These are phyloP conservation scores for Rhagoletis zephyria DNA, from an alignment of 1,140 invertebrate genomes.

Conservation along the genomic window DNA sequence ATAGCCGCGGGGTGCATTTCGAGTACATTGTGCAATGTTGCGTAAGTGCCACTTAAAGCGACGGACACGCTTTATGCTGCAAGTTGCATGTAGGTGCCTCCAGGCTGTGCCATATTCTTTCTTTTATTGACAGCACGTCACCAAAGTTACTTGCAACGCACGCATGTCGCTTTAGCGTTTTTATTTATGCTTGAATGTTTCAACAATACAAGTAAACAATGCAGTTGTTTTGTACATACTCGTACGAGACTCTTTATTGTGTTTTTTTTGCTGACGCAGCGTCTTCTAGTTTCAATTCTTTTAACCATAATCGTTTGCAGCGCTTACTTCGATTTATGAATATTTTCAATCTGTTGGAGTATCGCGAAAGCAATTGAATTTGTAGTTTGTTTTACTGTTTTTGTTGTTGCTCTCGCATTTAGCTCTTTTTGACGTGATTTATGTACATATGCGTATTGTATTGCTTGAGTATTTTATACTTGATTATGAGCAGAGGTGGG, in stretches of 20 bases:
- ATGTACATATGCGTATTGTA: too few species aligned
- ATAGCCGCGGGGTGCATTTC: background rate
- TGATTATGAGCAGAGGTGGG: too few species aligned
- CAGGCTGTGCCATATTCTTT: background rate
- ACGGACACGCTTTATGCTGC: background rate
- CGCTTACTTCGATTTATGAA: background rate
- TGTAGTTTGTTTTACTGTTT: background rate
- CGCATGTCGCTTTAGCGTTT: background rate
- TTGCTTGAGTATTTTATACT: too few species aligned
- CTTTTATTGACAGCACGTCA: constrained; percentile 28
- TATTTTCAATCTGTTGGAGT: background rate
- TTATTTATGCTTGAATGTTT: background rate
- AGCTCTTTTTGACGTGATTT: background rate
- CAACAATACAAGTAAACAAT: background rate
- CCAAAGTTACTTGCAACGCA: constrained; percentile 16
- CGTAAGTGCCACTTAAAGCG: background rate
- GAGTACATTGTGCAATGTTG: constrained; percentile 7
- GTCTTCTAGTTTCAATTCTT: constrained; percentile 15
- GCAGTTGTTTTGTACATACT: background rate
- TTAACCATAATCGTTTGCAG: constrained; percentile 2
- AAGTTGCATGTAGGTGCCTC: constrained; percentile 2
- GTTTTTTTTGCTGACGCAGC: background rate
- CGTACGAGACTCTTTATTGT: background rate
- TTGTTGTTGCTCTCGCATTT: background rate
- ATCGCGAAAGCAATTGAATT: constrained; percentile 8